phyloP scores from a whole-genome alignment of 2,113 vertebrate genomes.

The Colaptes auratus region DNA sequence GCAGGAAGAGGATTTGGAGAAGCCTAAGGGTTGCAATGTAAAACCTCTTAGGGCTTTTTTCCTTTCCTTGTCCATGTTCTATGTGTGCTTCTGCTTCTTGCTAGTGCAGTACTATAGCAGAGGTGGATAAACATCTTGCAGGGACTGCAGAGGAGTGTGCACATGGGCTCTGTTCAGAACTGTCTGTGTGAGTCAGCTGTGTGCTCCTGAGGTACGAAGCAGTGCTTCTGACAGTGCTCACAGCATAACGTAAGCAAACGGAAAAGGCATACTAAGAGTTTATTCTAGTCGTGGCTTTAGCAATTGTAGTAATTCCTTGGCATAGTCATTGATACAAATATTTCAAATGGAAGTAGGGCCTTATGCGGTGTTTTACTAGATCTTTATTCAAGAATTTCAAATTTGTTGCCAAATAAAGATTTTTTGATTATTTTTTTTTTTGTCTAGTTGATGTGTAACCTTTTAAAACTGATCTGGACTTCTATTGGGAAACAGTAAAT shows the following conservation, averaged over 20 bases:
- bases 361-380: neutral
- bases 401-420: neutral
- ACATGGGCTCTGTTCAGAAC: slow-evolving; percentile 52
- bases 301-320: neutral
- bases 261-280: neutral
- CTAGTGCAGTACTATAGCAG: neutral
- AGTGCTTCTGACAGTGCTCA: neutral
- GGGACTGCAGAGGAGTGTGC: slow-evolving; percentile 61
- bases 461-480: neutral
- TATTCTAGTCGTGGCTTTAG: neutral
- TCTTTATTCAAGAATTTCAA: neutral
- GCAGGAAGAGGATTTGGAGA: neutral
- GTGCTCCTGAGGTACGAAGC: neutral
- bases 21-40: neutral
- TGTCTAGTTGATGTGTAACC: neutral
- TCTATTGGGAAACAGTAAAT: neutral
- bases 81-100: neutral
- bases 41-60: neutral
- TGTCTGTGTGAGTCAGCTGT: slow-evolving; percentile 28
- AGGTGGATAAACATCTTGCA: slow-evolving; percentile 30
- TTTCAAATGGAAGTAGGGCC: neutral
- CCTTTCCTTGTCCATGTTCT: neutral
- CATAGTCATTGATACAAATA: neutral
- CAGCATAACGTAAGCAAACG: neutral
- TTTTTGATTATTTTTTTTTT: neutral